Percentiles rank a stretch among this genome's conserved stretches.
These are phyloP conservation scores for Eristalinus aeneus DNA, from an alignment of 2,888 invertebrate species.

Conservation along the genomic window DNA sequence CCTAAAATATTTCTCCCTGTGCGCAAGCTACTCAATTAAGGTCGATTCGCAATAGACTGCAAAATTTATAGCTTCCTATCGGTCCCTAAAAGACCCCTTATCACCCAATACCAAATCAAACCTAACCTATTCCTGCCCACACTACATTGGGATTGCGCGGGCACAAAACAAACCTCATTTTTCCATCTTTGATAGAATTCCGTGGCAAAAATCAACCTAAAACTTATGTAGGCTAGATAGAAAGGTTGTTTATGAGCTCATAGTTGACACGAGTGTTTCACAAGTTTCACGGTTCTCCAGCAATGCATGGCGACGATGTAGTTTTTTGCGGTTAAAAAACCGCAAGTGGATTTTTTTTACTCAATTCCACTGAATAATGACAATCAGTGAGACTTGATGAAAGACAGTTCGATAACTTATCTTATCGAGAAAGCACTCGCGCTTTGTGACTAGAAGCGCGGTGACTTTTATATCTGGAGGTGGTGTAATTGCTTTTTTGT, in stretches of 20 bases:
- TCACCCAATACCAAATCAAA: neutral
- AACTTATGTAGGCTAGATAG: neutral
- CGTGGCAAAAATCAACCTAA: neutral
- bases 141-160: neutral
- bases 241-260: constrained; percentile 26
- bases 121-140: neutral
- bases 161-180: neutral
- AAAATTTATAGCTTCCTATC: no score
- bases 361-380: neutral
- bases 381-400: neutral
- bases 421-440: constrained; percentile 11
- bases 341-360: constrained; percentile 3
- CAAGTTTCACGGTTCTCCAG: neutral
- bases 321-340: constrained; percentile 9
- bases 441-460: neutral
- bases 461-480: neutral
- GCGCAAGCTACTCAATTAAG: no score
- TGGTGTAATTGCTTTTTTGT: neutral
- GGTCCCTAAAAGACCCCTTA: no score
- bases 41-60: no score
- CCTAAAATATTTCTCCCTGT: no score
- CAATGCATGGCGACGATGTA: neutral
- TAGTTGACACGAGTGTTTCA: neutral
- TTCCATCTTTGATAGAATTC: neutral
- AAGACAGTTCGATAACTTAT: constrained; percentile 2